Evolutionary conservation across 2,113 vertebrate species (phyloP).

Genomic region (Cariama cristata): DNA sequence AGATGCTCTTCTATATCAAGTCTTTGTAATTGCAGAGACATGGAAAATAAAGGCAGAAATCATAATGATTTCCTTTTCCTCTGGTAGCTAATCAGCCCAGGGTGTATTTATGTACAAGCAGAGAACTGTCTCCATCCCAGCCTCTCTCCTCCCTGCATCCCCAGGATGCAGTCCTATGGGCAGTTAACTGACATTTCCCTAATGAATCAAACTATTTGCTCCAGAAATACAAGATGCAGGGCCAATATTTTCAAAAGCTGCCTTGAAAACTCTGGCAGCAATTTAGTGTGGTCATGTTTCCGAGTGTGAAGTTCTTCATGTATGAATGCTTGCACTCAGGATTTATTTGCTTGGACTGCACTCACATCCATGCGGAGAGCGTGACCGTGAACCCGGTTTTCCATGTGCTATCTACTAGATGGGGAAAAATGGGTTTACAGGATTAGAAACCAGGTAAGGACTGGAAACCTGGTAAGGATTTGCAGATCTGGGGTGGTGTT

Average conservation of each 20-base stretch:
- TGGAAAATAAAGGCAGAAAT: conserved; percentile 28
- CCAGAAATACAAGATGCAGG: conserved; percentile 25
- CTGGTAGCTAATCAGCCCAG: conserved; percentile 3
- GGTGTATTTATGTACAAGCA: background rate
- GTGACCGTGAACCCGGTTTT: background rate
- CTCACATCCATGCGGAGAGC: background rate
- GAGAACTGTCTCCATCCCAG: background rate
- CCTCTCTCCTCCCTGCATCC: background rate
- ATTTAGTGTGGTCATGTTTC: conserved; percentile 56
- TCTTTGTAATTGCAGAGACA: background rate
- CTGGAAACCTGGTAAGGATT: background rate
- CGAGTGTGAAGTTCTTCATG: conserved; percentile 57
- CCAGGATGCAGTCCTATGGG: background rate
- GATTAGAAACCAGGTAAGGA: conserved; percentile 1
- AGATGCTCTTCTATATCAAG: background rate
- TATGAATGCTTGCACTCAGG: conserved; percentile 60
- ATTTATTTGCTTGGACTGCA: conserved; percentile 54
- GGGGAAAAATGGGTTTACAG: background rate
- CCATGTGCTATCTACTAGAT: conserved; percentile 11
- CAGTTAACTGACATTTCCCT: background rate
- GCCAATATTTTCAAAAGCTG: conserved; percentile 57
- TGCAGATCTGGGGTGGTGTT: background rate
- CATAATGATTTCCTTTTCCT: conserved; percentile 13
- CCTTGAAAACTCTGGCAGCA: conserved; percentile 53
- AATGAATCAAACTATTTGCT: conserved; percentile 45